Evolutionary conservation across 64 coral and sea anemone species (phyloP).

Genomic region (Porites australiensis): DNA sequence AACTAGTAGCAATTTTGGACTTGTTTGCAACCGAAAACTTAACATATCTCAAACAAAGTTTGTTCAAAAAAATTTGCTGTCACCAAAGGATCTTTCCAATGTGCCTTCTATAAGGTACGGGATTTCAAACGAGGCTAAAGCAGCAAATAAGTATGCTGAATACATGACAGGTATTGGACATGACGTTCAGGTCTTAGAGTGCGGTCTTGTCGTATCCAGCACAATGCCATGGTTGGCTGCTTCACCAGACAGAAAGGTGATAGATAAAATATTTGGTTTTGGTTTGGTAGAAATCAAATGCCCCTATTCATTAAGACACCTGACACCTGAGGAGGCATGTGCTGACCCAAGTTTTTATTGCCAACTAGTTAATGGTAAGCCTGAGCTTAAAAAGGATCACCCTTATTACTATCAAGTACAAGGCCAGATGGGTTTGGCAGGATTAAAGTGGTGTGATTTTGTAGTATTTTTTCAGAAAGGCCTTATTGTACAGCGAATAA

Average conservation of each 20-base stretch:
- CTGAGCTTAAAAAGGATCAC: slow-evolving; percentile 13
- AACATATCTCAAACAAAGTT: slow-evolving; percentile 59
- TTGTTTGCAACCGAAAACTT: slow-evolving; percentile 73
- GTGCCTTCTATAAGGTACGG: slow-evolving; percentile 71
- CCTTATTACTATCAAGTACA: slow-evolving; percentile 60
- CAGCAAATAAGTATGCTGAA: slow-evolving; percentile 45
- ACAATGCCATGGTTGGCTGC: slow-evolving; percentile 45
- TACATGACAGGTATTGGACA: slow-evolving; percentile 56
- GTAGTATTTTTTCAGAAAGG: slow-evolving; percentile 36
- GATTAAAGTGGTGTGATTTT: slow-evolving; percentile 65
- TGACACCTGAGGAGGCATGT: neutral
- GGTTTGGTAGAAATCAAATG: slow-evolving; percentile 70
- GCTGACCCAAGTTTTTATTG: slow-evolving; percentile 3
- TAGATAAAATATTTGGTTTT: slow-evolving; percentile 54
- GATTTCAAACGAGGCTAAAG: slow-evolving; percentile 62
- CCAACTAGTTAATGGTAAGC: neutral
- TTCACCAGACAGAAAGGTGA: slow-evolving; percentile 68
- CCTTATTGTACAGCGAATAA: slow-evolving; percentile 43
- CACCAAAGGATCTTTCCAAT: slow-evolving; percentile 53
- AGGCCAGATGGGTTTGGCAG: slow-evolving; percentile 51
- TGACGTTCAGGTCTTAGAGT: slow-evolving; percentile 38
- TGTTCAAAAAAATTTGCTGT: slow-evolving; percentile 60
- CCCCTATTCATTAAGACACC: slow-evolving; percentile 29
- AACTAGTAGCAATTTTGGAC: slow-evolving; percentile 81
- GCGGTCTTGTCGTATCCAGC: slow-evolving; percentile 47